phyloP scores from a whole-genome alignment of 2,888 invertebrate genomes.

The Drosophila nigritarsus region DNA sequence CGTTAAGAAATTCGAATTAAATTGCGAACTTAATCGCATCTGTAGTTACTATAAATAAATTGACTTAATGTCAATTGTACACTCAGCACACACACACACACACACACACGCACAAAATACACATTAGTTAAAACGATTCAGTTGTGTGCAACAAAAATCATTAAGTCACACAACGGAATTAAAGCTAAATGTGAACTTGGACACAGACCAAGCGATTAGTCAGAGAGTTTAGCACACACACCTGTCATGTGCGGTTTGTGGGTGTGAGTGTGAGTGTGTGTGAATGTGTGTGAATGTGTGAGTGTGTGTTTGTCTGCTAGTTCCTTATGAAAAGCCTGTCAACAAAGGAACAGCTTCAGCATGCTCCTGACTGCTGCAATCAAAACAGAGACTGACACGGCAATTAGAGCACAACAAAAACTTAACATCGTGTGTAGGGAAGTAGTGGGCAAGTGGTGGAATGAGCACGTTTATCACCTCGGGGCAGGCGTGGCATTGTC shows the following conservation, averaged over 20 bases:
- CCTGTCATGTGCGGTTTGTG: conserved; percentile 23
- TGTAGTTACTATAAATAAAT: conserved; percentile 62
- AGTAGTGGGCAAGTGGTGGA: background rate
- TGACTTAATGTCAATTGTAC: conserved; percentile 71
- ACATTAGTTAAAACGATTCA: conserved; percentile 56
- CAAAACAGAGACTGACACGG: conserved; percentile 69
- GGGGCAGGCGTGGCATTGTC: conserved; percentile 29
- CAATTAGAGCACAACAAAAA: conserved; percentile 75
- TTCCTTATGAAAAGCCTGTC: conserved; percentile 57
- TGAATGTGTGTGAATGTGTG: conserved; percentile 13
- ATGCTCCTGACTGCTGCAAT: conserved; percentile 54
- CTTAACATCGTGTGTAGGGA: background rate
- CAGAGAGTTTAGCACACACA: conserved; percentile 31
- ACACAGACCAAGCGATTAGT: conserved; percentile 39
- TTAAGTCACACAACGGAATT: conserved; percentile 62
- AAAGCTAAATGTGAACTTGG: conserved; percentile 22
- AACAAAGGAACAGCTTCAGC: conserved; percentile 50
- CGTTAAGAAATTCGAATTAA: conserved; percentile 56
- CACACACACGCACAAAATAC: conserved; percentile 15
- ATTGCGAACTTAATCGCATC: conserved; percentile 61
- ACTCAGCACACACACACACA: conserved; percentile 8
- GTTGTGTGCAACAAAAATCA: conserved; percentile 72
- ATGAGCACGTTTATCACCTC: conserved; percentile 1
- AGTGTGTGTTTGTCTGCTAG: conserved; percentile 14
- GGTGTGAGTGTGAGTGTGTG: conserved; percentile 14